Conservation (phyloP, 1,140 invertebrate species). For the Metaphire vulgaris region DNA sequence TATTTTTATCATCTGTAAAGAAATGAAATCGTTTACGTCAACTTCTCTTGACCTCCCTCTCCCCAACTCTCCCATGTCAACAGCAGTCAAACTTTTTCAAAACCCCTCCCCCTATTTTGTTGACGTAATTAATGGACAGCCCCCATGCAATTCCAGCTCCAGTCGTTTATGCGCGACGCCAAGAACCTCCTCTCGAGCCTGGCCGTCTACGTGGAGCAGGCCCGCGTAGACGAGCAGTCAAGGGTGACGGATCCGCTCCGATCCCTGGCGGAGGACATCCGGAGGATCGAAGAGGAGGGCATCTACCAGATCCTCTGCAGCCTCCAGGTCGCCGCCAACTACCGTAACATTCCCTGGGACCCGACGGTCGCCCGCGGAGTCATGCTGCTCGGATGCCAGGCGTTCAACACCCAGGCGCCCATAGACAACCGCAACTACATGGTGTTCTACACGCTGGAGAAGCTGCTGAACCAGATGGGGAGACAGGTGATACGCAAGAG, state of each 20-base stretch:
- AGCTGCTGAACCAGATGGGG: constrained; percentile 14
- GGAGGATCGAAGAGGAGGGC: constrained; percentile 5
- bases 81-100: too few species aligned
- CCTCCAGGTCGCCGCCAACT: constrained; percentile 6
- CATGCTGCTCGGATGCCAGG: constrained; percentile 9
- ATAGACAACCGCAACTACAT: constrained; percentile 23
- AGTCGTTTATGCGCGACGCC: neutral
- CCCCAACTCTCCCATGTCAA: too few species aligned
- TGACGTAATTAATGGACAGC: too few species aligned
- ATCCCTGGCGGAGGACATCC: constrained; percentile 13
- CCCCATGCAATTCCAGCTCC: constrained; percentile 2
- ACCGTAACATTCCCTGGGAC: constrained; percentile 10
- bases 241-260: neutral
- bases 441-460: constrained; percentile 21
- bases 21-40: too few species aligned
- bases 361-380: neutral
- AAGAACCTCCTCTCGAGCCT: constrained; percentile 2
- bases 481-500: neutral
- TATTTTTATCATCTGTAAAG: too few species aligned
- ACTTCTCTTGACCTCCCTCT: too few species aligned
- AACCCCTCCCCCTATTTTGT: too few species aligned
- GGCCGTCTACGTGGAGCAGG: constrained; percentile 16
- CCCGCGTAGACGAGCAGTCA: constrained; percentile 10
- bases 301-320: constrained; percentile 19
- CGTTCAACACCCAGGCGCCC: constrained; percentile 4